Base-by-base conservation (phyloP, 2,113 vertebrate genomes). In the Phoenicopterus ruber region DNA sequence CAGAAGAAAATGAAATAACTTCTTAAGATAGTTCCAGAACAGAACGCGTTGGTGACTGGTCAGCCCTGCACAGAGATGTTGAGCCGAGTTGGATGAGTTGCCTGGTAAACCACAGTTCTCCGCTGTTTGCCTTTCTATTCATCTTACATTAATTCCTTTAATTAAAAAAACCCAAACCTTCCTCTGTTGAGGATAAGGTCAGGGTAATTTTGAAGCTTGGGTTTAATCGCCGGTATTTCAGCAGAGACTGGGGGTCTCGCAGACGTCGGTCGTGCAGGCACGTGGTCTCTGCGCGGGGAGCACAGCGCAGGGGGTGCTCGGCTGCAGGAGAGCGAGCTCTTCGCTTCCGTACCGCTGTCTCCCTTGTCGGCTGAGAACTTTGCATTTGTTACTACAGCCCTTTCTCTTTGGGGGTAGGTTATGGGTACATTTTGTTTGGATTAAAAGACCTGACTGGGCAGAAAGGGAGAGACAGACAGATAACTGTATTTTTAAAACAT, bases 321-420 rank as follows among this genome's bases (percentile, higher is more conserved):
- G 14, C 44, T 17, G 54, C 29, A 11, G 38, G 38, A 19, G 34
- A 52, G 28, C 6, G 1, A 36, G 24, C 54, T 36, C 32, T 17
- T 8, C 7, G 2, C 32, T 25, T 17, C 32, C 18, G 3, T 8
- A 3, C 18, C 16, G 3, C 4, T 5, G 4, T 19, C 21, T 25
- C 69, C 29, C 47, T 32, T 19, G 1, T 4, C 10, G 9, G 1
- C 3, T 34, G 40, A 59, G 36, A 44, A 20, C 7, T 69, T 38
- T 1, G 6, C 17, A 0, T 58, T 49, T 76, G 14, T 78, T 44
- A 9, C 12, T 22, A 1, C 10, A 11, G 31, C 50, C 36, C 17
- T 57, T 6, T 17, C 50, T 61, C 31, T 22, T 13, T 17, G 12
- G 7, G 17, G 42, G 2, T 13, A 8, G 19, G 17, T 21, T 21